A percentile compares a stretch with the other conserved stretches of the same genome.
Conservation (phyloP, 92 coral and sea anemone species). For the Virgularia gustaviana region DNA sequence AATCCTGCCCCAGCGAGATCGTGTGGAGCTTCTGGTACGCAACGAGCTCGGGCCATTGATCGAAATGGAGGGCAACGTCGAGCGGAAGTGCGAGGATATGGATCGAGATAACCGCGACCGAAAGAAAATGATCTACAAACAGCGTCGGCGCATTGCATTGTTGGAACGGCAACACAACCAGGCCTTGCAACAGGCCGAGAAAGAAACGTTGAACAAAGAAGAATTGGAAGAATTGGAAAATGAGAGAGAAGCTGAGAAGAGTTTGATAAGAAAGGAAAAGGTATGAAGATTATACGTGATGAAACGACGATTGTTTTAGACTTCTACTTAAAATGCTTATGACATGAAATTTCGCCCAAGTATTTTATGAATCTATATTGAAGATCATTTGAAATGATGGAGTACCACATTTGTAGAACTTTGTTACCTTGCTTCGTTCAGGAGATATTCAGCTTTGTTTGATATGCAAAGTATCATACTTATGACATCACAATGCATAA, state of each 20-base stretch:
- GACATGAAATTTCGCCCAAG: no score
- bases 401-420: no score
- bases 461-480: no score
- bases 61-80: slow-evolving; percentile 86
- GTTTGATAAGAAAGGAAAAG: slow-evolving; percentile 91
- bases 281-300: no score
- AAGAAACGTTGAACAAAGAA: slow-evolving; percentile 91
- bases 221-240: slow-evolving; percentile 93
- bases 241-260: slow-evolving; percentile 91
- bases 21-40: slow-evolving; percentile 84
- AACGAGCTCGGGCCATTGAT: slow-evolving; percentile 95
- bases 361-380: no score
- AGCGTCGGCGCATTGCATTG: slow-evolving; percentile 82
- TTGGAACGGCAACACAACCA: slow-evolving; percentile 94
- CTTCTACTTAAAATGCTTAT: no score
- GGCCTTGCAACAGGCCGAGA: slow-evolving; percentile 95
- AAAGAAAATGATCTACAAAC: slow-evolving; percentile 88
- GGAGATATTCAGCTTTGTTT: no score
- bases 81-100: slow-evolving; percentile 87
- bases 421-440: no score
- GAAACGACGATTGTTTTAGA: no score
- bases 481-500: no score
- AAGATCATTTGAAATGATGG: no score
- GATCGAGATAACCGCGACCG: slow-evolving; percentile 90
- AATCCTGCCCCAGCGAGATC: slow-evolving; percentile 71